phyloP scores from a whole-genome alignment of 2,888 invertebrate species.

The Lysandra coridon region DNA sequence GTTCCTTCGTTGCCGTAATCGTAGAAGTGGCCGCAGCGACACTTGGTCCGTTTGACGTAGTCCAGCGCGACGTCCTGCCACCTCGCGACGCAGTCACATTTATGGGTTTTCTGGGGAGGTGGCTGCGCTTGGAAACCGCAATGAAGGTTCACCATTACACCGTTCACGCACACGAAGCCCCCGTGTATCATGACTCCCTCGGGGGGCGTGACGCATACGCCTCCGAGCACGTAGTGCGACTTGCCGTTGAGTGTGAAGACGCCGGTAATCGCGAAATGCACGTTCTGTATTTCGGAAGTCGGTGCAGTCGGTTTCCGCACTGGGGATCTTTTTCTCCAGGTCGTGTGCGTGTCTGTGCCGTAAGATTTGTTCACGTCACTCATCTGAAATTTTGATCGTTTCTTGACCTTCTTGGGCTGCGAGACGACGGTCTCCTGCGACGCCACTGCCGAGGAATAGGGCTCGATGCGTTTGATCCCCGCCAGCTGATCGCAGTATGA shows the following conservation, averaged over 20 bases:
- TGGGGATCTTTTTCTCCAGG: conserved; percentile 40
- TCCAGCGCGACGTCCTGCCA: conserved; percentile 57
- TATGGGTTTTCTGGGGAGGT: conserved; percentile 50
- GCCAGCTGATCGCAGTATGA: conserved; percentile 61
- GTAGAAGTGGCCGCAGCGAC: conserved; percentile 61
- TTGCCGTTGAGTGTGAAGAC: conserved; percentile 56
- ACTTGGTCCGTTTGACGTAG: conserved; percentile 60
- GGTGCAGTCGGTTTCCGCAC: conserved; percentile 56
- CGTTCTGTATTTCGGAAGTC: conserved; percentile 54
- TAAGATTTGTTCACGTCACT: conserved; percentile 53
- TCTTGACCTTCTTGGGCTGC: background rate
- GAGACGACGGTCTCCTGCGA: conserved; percentile 35
- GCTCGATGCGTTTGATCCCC: conserved; percentile 52
- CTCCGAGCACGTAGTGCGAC: conserved; percentile 56
- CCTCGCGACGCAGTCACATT: conserved; percentile 62
- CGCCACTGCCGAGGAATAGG: conserved; percentile 45
- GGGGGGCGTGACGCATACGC: conserved; percentile 54
- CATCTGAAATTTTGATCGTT: background rate
- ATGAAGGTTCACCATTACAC: conserved; percentile 57
- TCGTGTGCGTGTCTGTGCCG: conserved; percentile 54
- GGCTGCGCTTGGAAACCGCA: conserved; percentile 55
- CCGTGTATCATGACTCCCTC: conserved; percentile 66
- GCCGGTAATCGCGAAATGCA: conserved; percentile 62
- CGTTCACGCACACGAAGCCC: conserved; percentile 51
- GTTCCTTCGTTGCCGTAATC: conserved; percentile 62